Evolutionary conservation across 1,140 invertebrate species (phyloP), one percentile per base, ranked within the genome.

Genomic region (Bradynema listronoti): DNA sequence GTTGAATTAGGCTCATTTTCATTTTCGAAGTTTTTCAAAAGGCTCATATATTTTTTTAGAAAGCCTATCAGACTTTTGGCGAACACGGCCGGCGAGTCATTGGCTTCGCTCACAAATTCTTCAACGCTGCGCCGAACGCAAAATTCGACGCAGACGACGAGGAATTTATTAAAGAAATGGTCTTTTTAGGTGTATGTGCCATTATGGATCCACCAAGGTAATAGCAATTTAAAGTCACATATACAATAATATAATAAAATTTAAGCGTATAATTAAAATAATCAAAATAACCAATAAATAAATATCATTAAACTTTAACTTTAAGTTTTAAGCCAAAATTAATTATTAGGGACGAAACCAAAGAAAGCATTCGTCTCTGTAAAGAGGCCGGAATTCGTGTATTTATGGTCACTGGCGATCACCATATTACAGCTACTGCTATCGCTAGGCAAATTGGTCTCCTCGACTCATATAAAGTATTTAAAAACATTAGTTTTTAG

Each of bases 371-470:
- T 55, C 27, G 42, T 5, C 45, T 63, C 24, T 75, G 73, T 45
- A 68, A 63, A 50, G 54, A 58, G 32, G 72, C 73, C 2, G 73
- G 73, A 54, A 78, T 75, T 49, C 71, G 72, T 56, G 71, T 76
- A 4, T 76, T 74, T 50, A 75, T 75, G 72, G 73, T 75, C 7
- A 75, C 73, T 27, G 73, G 73, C 39, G 73, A 75, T 56, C 73
- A 75, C 57, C 65, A 72, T 25, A 34, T 66, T 11, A 75, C 73
- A 11, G 73, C 73, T 1, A 61, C 56, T 25, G 73, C 73, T 4
- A 75, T 75, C 39, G 72, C 73, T 9, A 57, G 59, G 22, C 63
- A 76, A 58, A 75, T 75, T 58, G 71, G 71, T 34, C 56, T 75
- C n/a, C n/a, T n/a, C n/a, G n/a, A n/a, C n/a, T n/a, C n/a, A n/a